Evolutionary conservation across 2,888 invertebrate genomes (phyloP), one percentile per base, ranked within the genome.

Genomic region (Tachystola acroxantha): DNA sequence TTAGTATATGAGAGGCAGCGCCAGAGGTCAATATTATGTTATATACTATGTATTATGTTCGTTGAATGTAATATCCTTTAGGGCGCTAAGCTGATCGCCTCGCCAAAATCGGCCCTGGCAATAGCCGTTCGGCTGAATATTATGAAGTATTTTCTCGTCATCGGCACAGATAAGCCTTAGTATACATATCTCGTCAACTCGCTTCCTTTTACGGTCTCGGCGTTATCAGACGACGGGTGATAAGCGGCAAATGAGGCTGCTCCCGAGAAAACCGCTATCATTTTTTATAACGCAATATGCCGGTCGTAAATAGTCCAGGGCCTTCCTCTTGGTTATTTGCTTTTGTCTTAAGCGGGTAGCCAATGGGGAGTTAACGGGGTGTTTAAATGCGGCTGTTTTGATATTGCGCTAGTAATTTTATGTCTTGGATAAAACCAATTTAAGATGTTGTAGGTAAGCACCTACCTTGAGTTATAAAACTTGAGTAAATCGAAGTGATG

Each of bases 281-380:
- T 72, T 73, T 75, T 75, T 76, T 75, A 76, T 64, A 73, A 65
- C 71, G 69, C 67, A 72, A 75, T 72, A 73, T 70, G 71, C 65
- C 57, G 54, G 50, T 66, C 67, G 66, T 70, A 73, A 72, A 72
- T 70, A 62, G 60, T 57, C 55, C 56, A 53, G 51, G 56, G 62
- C 55, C 51, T 51, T 59, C 52, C 57, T 57, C 49, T 48, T 50
- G 46, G 54, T 59, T 63, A 61, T 66, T 62, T 57, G 59, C 62
- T 63, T 61, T 65, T 66, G 64, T 68, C 56, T 65, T 56, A 50
- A 46, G 37, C 43, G 46, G 43, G 37, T 44, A 46, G 47, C 47
- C 43, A 42, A 49, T 37, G 45, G 46, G 24, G 12, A 28, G 27
- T 10, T 27, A 34, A 25, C 16, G 7, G 13, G 54, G 38, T 45